phyloP scores from a whole-genome alignment of 2,797 vertebrate species.

The Crypturellus tataupa region DNA sequence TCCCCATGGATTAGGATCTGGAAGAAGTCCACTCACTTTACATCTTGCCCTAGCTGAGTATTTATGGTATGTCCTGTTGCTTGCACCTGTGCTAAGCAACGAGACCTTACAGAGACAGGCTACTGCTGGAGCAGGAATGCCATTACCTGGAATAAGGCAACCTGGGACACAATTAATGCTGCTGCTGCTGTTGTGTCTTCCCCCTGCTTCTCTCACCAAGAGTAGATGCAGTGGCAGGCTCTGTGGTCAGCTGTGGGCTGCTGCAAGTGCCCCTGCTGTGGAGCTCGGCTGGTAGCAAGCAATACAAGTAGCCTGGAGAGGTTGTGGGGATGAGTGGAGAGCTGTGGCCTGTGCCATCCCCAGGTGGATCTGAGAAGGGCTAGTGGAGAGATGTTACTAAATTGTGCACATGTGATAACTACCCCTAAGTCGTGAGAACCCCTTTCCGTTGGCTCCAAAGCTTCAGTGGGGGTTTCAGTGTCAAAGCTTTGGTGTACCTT shows the following conservation, averaged over 20 bases:
- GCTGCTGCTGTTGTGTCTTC: background rate
- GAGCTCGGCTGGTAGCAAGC: background rate
- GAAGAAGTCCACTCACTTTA: background rate
- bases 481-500: background rate
- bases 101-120: background rate
- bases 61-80: background rate
- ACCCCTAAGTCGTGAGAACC: background rate
- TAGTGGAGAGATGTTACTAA: background rate
- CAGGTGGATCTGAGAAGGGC: background rate
- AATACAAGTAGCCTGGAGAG: background rate
- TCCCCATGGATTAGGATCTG: background rate
- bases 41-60: background rate
- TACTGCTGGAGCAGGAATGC: background rate
- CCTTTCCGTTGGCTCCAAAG: background rate
- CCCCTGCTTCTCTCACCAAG: too few species aligned
- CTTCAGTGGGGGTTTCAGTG: background rate
- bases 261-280: rapidly evolving
- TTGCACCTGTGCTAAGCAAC: background rate
- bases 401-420: background rate
- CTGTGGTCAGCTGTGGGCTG: background rate
- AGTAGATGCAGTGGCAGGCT: background rate
- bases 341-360: background rate
- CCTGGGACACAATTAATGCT: background rate
- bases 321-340: too few species aligned
- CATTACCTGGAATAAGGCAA: background rate